Percentiles rank a stretch among this genome's conserved stretches.
phyloP scores from a whole-genome alignment of 1,140 invertebrate species.

The Drosophila murphyi region DNA sequence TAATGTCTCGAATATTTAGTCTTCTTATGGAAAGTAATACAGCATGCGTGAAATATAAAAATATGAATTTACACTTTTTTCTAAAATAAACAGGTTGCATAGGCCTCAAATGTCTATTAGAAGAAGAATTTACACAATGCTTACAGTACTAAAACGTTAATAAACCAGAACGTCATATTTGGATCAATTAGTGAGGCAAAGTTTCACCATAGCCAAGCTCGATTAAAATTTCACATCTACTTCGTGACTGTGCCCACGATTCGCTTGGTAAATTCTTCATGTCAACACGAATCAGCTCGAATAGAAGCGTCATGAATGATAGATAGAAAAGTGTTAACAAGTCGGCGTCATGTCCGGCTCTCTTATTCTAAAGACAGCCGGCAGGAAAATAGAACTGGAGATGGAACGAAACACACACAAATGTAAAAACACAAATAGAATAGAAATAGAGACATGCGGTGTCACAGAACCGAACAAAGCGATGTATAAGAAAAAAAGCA shows the following conservation, averaged over 20 bases:
- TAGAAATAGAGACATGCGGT: slow-evolving; percentile 49
- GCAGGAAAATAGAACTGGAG: background rate
- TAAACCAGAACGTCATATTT: background rate
- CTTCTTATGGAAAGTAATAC: no score
- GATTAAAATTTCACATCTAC: slow-evolving; percentile 22
- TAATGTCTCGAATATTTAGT: no score
- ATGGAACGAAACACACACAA: slow-evolving; percentile 21
- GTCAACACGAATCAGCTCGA: slow-evolving; percentile 46
- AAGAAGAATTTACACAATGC: no score
- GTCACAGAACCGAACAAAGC: slow-evolving; percentile 68
- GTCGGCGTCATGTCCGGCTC: slow-evolving; percentile 65
- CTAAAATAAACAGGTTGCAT: no score
- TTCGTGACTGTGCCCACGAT: slow-evolving; percentile 3
- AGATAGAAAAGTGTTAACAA: slow-evolving; percentile 76
- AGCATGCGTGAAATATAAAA: no score
- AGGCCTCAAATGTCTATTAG: no score
- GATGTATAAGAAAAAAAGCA: slow-evolving; percentile 77
- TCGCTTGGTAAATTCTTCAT: slow-evolving; percentile 44
- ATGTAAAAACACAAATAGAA: slow-evolving; percentile 25
- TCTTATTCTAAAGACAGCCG: slow-evolving; percentile 9
- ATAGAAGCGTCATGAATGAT: slow-evolving; percentile 24
- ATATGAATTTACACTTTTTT: no score
- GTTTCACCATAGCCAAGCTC: slow-evolving; percentile 5
- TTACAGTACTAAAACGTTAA: no score
- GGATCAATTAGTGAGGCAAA: slow-evolving; percentile 13